Base-by-base conservation (phyloP, 2,888 invertebrate species). In the Pachliopta kotzebuea region DNA sequence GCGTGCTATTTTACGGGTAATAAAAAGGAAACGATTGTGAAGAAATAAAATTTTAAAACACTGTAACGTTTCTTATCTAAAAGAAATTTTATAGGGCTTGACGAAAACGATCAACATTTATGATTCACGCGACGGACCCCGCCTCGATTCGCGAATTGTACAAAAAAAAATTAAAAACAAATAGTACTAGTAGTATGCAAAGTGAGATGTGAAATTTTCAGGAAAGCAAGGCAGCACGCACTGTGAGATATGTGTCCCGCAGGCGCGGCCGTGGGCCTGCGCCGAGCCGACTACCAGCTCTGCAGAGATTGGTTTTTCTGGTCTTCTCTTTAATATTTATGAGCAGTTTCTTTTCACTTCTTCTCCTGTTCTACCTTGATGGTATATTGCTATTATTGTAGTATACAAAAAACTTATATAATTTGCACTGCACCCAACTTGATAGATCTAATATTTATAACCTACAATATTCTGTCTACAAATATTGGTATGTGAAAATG, bases 251-350 rank as follows among this genome's bases (percentile, higher is more conserved):
- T 72, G 68, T 69, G 72, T 73, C 83, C 84, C 86, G 83, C 82
- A 83, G 67, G 68, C 68, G 68, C 67, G 61, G 49, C 66, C 67
- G 76, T 72, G 65, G 73, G 72, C 75, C 76, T 76, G 76, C 76
- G 74, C 78, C 79, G 76, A n/a, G n/a, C 82, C 84, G 80, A 85
- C 85, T 85, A 81, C 83, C 85, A 83, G 70, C 76, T 78, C 84
- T 81, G 79, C 80, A 75, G 85, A 89, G 88, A 90, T 90, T 88
- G 84, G 81, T 81, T 79, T 74, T 76, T 78, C 81, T 84, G 85
- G 83, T 86, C 88, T 82, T 82, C 85, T 49, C 77, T 85, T 88
- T 85, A 88, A 88, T 89, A 88, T 88, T 88, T 89, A 88, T 85
- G 84, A 86, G 84, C 80, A 11, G 45, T 45, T n/a, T 37, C 37